These are phyloP conservation scores for Alcedo atthis DNA, from an alignment of 2,797 vertebrate genomes.

Conservation along the genomic window DNA sequence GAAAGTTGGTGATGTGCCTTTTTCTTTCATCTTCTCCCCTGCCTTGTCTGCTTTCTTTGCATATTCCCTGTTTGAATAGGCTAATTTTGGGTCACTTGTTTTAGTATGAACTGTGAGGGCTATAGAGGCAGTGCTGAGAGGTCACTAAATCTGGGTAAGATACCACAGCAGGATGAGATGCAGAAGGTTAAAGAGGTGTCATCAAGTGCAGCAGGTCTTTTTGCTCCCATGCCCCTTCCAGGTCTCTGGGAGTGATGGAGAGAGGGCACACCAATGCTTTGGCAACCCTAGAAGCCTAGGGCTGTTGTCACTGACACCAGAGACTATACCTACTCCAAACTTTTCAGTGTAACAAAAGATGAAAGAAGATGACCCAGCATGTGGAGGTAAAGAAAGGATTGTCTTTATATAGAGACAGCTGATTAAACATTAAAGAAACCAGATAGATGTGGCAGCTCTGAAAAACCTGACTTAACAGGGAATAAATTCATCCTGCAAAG, in stretches of 20 bases:
- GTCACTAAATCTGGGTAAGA: background rate
- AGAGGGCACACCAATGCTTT: fast-evolving
- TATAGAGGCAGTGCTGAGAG: background rate
- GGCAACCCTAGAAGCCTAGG: background rate
- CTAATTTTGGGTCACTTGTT: background rate
- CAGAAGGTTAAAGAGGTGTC: background rate
- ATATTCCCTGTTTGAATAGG: background rate
- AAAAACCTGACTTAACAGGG: background rate
- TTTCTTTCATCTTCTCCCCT: background rate
- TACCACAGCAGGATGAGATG: background rate
- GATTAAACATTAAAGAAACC: slow-evolving; percentile 24
- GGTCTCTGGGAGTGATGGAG: background rate
- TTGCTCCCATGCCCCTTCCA: fast-evolving
- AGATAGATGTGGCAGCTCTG: background rate
- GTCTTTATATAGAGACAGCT: background rate
- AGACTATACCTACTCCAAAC: background rate
- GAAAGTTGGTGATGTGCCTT: background rate
- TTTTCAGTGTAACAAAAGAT: background rate
- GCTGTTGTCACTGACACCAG: background rate
- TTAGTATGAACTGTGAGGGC: background rate
- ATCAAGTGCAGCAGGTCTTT: background rate
- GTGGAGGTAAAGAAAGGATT: slow-evolving; percentile 37
- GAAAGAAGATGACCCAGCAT: background rate
- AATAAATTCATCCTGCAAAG: background rate
- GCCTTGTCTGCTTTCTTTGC: no score